phyloP scores from a whole-genome alignment of 2,797 vertebrate genomes.

The Spheniscus humboldti region DNA sequence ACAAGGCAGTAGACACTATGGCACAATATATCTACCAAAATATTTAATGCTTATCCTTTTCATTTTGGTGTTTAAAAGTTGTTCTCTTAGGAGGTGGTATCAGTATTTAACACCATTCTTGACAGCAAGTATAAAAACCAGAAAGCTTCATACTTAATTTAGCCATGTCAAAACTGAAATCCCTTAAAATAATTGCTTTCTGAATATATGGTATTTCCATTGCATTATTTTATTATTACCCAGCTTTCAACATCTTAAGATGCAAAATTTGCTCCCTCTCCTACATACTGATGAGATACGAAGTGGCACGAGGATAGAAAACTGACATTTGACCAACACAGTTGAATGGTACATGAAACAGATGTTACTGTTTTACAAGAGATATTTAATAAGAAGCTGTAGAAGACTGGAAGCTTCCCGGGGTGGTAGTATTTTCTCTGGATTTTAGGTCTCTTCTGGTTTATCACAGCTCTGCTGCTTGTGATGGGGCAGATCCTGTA shows the following conservation, averaged over 20 bases:
- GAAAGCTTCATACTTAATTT: constrained; percentile 56
- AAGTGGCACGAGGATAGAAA: constrained; percentile 30
- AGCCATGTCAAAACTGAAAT: constrained; percentile 54
- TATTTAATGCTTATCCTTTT: constrained; percentile 71
- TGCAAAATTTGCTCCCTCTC: constrained; percentile 37
- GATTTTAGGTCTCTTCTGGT: not conserved
- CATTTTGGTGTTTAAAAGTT: constrained; percentile 67
- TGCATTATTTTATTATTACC: constrained; percentile 51
- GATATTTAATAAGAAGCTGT: not conserved
- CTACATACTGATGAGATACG: constrained; percentile 49
- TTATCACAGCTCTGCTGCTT: not conserved
- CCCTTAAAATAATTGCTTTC: constrained; percentile 61
- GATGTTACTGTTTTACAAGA: not conserved
- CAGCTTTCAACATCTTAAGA: constrained; percentile 44
- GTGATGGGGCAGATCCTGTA: not conserved
- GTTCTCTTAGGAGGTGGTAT: constrained; percentile 66
- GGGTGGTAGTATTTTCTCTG: not conserved
- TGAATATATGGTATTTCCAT: constrained; percentile 41
- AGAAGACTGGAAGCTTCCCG: not conserved
- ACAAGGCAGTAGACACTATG: constrained; percentile 69
- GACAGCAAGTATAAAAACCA: constrained; percentile 45
- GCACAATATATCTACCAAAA: constrained; percentile 71
- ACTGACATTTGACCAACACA: not conserved
- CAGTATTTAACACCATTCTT: constrained; percentile 64
- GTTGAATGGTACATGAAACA: constrained; percentile 22